Evolutionary conservation across 2,888 invertebrate genomes (phyloP).

Genomic region (Sphaerophoria rueppellii): DNA sequence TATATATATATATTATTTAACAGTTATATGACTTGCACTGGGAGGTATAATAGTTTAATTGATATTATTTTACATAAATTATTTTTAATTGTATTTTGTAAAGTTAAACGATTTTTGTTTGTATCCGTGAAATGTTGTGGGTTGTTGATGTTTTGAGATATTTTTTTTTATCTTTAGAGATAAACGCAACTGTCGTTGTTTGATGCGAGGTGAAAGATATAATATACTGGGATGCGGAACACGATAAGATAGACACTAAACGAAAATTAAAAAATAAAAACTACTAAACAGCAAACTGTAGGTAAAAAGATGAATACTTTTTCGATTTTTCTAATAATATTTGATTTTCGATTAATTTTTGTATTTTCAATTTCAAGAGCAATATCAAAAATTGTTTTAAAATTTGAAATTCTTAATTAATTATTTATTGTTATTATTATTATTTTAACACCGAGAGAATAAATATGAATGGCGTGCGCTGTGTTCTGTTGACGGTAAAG

Average conservation of each 20-base stretch:
- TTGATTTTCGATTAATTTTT: neutral
- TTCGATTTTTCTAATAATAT: conserved; percentile 17
- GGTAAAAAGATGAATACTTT: conserved; percentile 39
- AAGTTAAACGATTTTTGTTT: conserved; percentile 25
- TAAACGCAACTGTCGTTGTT: conserved; percentile 49
- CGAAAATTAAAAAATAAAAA: neutral
- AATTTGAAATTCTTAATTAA: conserved; percentile 58
- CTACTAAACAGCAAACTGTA: conserved; percentile 17
- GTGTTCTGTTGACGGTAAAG: conserved; percentile 76
- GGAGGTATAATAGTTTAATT: conserved; percentile 28
- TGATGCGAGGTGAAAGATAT: conserved; percentile 56
- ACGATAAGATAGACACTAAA: conserved; percentile 26
- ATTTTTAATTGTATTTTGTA: conserved; percentile 1
- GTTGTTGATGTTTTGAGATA: conserved; percentile 35
- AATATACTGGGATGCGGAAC: neutral
- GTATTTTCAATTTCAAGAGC: conserved; percentile 43
- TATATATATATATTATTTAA: conserved; percentile 7
- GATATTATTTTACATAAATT: conserved; percentile 25
- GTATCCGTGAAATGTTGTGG: conserved; percentile 48
- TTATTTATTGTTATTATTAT: conserved; percentile 41
- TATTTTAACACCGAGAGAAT: conserved; percentile 75
- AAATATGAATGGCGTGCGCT: conserved; percentile 75
- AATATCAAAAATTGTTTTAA: conserved; percentile 33
- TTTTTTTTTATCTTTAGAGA: conserved; percentile 15
- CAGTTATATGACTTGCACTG: conserved; percentile 44